Evolutionary conservation across 2,797 vertebrate genomes (phyloP), one percentile per base, ranked within the genome.

Genomic region (Alcedo quadribrachys): DNA sequence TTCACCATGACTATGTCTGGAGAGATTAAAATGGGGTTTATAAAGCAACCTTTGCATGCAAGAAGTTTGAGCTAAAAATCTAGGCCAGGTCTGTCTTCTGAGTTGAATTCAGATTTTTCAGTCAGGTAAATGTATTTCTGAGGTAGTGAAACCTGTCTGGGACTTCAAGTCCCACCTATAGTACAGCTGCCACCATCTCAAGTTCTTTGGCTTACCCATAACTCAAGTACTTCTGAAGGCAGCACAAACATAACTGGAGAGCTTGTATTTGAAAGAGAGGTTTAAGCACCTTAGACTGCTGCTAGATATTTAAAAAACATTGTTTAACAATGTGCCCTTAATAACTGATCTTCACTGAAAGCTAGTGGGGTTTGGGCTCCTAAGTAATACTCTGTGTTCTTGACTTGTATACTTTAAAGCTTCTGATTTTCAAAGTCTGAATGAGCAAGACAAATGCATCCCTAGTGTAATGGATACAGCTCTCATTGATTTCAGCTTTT

Each of bases 401-500:
- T 87, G 66, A 27, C 51, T 75, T 89, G 37, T 82, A 63, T 51
- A 22, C 33, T 71, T 87, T 77, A 82, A 95, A 67, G 32, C 54
- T 80, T 91, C 69, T 33, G 40, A 16, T 58, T 90, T 91, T 82
- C 42, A 17, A 66, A 73, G 51, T 18, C 42, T n/a, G 75, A 84
- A 94, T 53, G 2, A 8, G 33, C 45, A 76, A 88, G 74, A 91
- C 48, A 77, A 90, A 91, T 77, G 51, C 45, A 71, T 79, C 78
- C 45, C 50, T 35, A 43, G 55, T 40, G 80, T 79, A 90, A 74
- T 62, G 71, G 65, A 55, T 87, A 53, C 24, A 78, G 46, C 32
- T 87, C 37, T 78, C 83, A 79, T 24, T 61, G 85, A 71, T 81
- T 89, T 68, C 63, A 67, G 55, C 48, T 85, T 89, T 81, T 61